phyloP scores from a whole-genome alignment of 2,113 vertebrate species.

The Calypte anna region DNA sequence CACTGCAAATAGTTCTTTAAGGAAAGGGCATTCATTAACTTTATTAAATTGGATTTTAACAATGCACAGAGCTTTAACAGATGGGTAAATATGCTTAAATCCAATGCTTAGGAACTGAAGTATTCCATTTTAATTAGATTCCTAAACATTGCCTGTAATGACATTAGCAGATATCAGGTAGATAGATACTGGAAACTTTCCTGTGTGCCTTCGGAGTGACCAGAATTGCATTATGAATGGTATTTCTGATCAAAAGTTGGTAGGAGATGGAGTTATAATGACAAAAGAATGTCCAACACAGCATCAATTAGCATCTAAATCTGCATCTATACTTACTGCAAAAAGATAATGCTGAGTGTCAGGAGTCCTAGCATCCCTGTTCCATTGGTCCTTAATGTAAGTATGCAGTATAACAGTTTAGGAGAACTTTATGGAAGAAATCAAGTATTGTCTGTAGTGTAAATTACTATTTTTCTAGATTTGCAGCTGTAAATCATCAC shows the following conservation, averaged over 20 bases:
- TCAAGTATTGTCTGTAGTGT: not conserved
- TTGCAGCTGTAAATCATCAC: not conserved
- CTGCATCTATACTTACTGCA: not conserved
- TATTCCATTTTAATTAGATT: not conserved
- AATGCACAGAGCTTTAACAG: not conserved
- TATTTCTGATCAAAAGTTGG: not conserved
- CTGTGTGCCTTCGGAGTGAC: not conserved
- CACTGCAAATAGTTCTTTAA: not conserved
- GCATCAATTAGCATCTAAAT: not conserved
- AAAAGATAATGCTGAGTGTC: not conserved
- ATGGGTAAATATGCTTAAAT: not conserved
- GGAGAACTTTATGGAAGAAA: not conserved
- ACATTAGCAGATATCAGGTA: not conserved
- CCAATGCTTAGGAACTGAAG: not conserved
- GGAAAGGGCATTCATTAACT: not conserved
- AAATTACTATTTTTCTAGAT: not conserved
- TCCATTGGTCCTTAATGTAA: not conserved
- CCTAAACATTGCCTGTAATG: not conserved
- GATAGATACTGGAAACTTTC: not conserved
- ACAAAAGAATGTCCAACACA: not conserved
- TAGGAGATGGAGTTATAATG: not conserved
- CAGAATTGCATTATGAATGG: not conserved
- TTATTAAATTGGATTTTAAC: not conserved
- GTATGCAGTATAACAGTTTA: not conserved
- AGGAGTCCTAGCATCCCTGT: not conserved